Conservation (phyloP, 2,888 invertebrate species). For the Linnaemya vulpina region DNA sequence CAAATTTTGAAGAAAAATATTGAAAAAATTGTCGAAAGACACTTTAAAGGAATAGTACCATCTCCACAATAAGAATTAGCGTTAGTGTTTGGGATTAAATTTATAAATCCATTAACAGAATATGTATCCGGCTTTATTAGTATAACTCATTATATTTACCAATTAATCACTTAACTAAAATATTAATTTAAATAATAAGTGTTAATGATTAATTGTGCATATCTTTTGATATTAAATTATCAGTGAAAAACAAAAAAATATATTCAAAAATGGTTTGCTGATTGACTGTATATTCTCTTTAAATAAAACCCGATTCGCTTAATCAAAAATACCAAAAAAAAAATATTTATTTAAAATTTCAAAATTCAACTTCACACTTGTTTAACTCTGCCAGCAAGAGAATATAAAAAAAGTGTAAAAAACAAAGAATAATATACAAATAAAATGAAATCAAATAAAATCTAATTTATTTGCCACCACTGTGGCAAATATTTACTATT, state of each 20-base stretch:
- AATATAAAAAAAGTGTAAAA: not conserved
- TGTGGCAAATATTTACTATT: slow-evolving; percentile 57
- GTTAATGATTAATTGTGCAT: not conserved
- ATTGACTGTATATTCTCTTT: slow-evolving; percentile 6
- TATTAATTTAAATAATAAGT: not conserved
- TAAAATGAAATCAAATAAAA: slow-evolving; percentile 39
- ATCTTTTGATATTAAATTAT: slow-evolving; percentile 7
- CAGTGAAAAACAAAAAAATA: not conserved
- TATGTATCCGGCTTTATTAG: not conserved
- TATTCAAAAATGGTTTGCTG: not conserved
- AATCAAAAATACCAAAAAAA: slow-evolving; percentile 6
- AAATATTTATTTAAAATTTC: not conserved
- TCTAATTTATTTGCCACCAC: slow-evolving; percentile 52
- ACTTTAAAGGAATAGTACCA: not conserved
- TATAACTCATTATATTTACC: not conserved
- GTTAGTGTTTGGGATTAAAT: too few relatives aligned
- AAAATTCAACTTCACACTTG: slow-evolving; percentile 44
- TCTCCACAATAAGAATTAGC: too few relatives aligned
- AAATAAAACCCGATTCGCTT: not conserved
- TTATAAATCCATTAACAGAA: not conserved
- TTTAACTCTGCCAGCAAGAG: slow-evolving; percentile 39
- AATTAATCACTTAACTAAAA: not conserved
- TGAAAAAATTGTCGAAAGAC: too few relatives aligned
- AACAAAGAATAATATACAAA: slow-evolving; percentile 11
- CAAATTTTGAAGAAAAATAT: not conserved